A percentile compares a stretch with the other conserved stretches of the same genome.
Conservation (phyloP, 2,113 vertebrate genomes). For the Xyliphius kryptos region DNA sequence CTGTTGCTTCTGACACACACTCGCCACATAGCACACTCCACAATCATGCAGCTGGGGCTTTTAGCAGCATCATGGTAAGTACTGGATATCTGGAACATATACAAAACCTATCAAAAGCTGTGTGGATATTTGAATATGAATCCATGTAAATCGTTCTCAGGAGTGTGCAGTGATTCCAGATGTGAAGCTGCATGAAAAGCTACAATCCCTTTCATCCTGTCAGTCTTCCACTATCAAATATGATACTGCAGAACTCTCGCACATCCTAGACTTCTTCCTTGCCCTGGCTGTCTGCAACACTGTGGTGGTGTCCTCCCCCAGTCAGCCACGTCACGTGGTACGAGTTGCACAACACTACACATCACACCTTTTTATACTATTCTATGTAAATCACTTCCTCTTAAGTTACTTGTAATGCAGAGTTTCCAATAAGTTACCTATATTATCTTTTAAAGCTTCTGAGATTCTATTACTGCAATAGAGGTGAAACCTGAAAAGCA, state of each 20-base stretch:
- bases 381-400: conserved; percentile 3
- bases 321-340: conserved; percentile 72
- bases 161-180: conserved; percentile 85
- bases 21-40: conserved; percentile 43
- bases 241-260: conserved; percentile 58
- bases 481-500: too few relatives aligned
- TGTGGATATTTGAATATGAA: too few relatives aligned
- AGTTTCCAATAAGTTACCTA: too few relatives aligned
- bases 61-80: conserved; percentile 86
- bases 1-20: conserved; percentile 46
- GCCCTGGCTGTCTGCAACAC: conserved; percentile 88
- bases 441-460: neutral
- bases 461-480: neutral
- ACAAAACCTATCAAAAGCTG: too few relatives aligned
- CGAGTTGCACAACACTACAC: neutral
- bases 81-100: too few relatives aligned
- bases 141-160: conserved; percentile 52
- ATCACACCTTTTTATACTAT: too few relatives aligned
- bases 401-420: too few relatives aligned
- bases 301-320: conserved; percentile 82
- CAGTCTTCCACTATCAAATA: conserved; percentile 23
- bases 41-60: conserved; percentile 61
- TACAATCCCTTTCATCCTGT: conserved; percentile 61
- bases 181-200: conserved; percentile 69
- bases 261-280: conserved; percentile 85